These are phyloP conservation scores for Notospermus geniculatus DNA, from an alignment of 1,140 invertebrate genomes.

Conservation along the genomic window DNA sequence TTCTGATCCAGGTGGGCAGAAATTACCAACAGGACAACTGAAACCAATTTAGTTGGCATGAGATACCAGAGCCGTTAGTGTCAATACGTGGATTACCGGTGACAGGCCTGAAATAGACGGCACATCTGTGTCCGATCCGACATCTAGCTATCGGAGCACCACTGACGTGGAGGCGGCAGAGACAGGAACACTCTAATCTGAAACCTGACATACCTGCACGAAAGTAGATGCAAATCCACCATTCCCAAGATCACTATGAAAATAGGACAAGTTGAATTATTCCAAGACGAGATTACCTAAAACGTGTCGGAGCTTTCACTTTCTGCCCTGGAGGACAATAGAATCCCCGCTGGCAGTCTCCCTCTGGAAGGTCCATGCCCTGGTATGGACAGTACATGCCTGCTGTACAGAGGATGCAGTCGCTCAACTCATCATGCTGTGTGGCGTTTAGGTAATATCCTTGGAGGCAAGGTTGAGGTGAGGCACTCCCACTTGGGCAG, in stretches of 20 bases:
- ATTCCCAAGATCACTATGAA: no score
- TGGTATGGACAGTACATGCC: conserved; percentile 42
- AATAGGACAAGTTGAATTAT: no score
- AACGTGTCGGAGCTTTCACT: conserved; percentile 37
- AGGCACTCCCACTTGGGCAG: conserved; percentile 37
- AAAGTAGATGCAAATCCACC: no score
- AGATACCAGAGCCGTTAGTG: no score
- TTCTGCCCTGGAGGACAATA: conserved; percentile 48
- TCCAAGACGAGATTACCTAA: no score
- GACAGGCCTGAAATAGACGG: no score
- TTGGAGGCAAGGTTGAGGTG: conserved; percentile 36
- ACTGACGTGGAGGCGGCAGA: no score
- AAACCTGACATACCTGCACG: no score
- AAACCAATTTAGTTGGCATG: not conserved
- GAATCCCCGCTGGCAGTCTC: conserved; percentile 43
- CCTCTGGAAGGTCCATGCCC: conserved; percentile 32
- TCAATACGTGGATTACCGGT: no score
- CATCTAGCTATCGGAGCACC: no score
- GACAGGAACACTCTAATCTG: no score
- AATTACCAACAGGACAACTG: conserved; percentile 47
- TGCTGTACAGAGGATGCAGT: conserved; percentile 43
- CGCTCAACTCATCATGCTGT: conserved; percentile 25
- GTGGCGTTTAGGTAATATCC: conserved; percentile 43
- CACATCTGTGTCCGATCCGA: no score
- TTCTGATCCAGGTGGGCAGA: conserved; percentile 36